phyloP scores from a whole-genome alignment of 1,140 invertebrate genomes.

The Leptoteleia sp. region DNA sequence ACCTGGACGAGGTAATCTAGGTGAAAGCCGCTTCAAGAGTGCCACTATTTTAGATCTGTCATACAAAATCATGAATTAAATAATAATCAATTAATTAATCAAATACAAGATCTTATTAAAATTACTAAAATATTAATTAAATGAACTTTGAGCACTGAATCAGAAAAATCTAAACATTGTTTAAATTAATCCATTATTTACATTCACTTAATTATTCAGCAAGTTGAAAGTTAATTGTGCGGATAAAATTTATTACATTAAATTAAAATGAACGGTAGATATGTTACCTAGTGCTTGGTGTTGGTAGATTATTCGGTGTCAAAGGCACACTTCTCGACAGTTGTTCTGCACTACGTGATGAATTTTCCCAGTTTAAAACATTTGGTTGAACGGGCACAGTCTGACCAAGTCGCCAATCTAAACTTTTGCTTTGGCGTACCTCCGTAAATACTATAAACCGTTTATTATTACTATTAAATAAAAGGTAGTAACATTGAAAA shows the following conservation, averaged over 20 bases:
- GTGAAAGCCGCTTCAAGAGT: slow-evolving; percentile 76
- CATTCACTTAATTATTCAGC: too few species aligned
- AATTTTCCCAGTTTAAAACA: slow-evolving; percentile 71
- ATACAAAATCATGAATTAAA: background rate
- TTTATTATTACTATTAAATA: slow-evolving; percentile 10
- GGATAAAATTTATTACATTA: too few species aligned
- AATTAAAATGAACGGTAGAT: too few species aligned
- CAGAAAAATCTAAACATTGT: too few species aligned
- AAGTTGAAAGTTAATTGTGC: too few species aligned
- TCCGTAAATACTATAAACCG: slow-evolving; percentile 62
- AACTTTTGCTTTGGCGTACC: slow-evolving; percentile 76
- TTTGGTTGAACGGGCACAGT: slow-evolving; percentile 70
- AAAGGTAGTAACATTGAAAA: background rate
- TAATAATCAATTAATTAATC: background rate
- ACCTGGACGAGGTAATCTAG: slow-evolving; percentile 74
- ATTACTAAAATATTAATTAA: too few species aligned
- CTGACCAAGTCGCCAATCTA: slow-evolving; percentile 76
- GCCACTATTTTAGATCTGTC: slow-evolving; percentile 78
- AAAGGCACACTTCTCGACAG: slow-evolving; percentile 74
- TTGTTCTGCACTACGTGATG: slow-evolving; percentile 76
- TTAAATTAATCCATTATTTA: too few species aligned
- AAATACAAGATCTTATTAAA: background rate
- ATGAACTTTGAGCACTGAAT: too few species aligned
- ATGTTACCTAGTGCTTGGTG: slow-evolving; percentile 77
- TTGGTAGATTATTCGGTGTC: slow-evolving; percentile 71